Evolutionary conservation across 2,113 vertebrate species (phyloP).

Genomic region (Scalopus aquaticus): DNA sequence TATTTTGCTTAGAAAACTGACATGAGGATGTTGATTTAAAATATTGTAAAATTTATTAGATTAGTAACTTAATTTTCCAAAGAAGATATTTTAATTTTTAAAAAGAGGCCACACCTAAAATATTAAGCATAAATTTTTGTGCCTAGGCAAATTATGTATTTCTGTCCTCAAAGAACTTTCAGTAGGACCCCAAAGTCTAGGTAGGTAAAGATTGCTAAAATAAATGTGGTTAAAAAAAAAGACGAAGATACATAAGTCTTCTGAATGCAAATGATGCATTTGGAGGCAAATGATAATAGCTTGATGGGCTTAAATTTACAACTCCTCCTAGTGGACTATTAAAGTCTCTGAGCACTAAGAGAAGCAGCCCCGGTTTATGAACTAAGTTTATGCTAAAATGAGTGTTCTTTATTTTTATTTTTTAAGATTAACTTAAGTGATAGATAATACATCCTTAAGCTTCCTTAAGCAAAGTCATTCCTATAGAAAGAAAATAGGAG

Average conservation of each 20-base stretch:
- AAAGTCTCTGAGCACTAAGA: neutral
- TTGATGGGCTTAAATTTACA: neutral
- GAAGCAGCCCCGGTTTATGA: neutral
- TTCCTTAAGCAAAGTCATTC: constrained; percentile 27
- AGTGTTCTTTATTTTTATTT: neutral
- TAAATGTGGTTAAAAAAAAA: neutral
- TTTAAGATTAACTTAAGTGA: constrained; percentile 28
- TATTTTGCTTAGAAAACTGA: neutral
- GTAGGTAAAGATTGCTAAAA: neutral
- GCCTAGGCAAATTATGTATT: neutral
- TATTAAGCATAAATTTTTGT: neutral
- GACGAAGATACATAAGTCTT: neutral
- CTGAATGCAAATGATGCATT: neutral
- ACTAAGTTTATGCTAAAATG: neutral
- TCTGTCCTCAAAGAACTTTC: neutral
- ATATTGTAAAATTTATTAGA: neutral
- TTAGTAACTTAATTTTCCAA: neutral
- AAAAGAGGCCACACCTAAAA: neutral
- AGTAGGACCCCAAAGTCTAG: neutral
- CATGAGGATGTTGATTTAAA: neutral
- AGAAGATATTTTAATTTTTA: constrained; percentile 16
- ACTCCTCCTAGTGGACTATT: neutral
- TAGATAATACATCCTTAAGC: neutral
- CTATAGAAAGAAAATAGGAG: neutral
- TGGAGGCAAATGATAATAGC: neutral